Conservation (phyloP, 2,113 vertebrate genomes). For the Myodes glareolus region DNA sequence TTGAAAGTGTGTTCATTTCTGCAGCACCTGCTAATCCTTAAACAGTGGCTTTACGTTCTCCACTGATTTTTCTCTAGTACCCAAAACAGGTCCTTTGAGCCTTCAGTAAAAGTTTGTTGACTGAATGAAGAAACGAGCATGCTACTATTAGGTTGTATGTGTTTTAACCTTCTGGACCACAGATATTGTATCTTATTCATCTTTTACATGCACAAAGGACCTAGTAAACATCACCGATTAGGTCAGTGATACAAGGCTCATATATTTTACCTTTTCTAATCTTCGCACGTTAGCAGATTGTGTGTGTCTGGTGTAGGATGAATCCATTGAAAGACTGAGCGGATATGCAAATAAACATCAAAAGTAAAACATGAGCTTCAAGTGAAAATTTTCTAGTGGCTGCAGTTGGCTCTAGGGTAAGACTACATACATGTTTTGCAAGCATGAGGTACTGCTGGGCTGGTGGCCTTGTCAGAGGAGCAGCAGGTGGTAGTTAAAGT, state of each 20-base stretch:
- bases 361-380: not conserved
- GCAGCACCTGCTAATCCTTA: not conserved
- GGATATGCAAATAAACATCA: not conserved
- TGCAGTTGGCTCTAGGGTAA: not conserved
- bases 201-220: not conserved
- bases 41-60: not conserved
- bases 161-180: not conserved
- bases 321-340: not conserved
- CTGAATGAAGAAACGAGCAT: not conserved
- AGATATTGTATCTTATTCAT: not conserved
- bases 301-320: not conserved
- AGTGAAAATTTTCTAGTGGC: not conserved
- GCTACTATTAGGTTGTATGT: not conserved
- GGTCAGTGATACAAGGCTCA: not conserved
- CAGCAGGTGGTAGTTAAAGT: too few relatives aligned
- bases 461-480: too few relatives aligned
- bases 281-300: not conserved
- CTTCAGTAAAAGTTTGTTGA: not conserved
- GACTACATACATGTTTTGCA: not conserved
- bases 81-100: not conserved
- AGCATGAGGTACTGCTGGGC: too few relatives aligned
- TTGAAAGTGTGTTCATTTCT: not conserved
- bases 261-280: not conserved
- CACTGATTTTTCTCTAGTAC: not conserved
- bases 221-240: not conserved